Evolutionary conservation across 2,888 invertebrate genomes (phyloP).

Genomic region (Pterobdella sp.): DNA sequence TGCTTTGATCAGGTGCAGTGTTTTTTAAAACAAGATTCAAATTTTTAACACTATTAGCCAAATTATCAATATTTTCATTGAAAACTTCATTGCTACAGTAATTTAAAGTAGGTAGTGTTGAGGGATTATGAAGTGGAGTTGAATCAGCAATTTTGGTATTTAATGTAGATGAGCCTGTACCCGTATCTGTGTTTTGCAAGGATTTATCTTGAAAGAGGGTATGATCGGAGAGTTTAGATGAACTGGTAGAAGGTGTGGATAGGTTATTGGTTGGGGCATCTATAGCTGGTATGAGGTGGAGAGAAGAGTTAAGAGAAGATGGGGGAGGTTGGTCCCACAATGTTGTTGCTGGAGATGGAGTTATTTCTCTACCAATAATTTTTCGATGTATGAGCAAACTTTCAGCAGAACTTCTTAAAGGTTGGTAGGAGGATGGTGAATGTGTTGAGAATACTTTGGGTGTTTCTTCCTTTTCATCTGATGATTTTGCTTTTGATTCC

Average conservation of each 20-base stretch:
- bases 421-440: constrained; percentile 2
- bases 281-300: not conserved
- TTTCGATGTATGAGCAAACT: not conserved
- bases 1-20: too few relatives aligned
- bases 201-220: not conserved
- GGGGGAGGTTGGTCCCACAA: constrained; percentile 44
- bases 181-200: not conserved
- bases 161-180: not conserved
- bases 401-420: not conserved
- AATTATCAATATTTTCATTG: not conserved
- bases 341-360: constrained; percentile 46
- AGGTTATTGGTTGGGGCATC: not conserved
- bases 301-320: not conserved
- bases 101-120: not conserved
- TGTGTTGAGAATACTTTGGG: not conserved
- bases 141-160: not conserved
- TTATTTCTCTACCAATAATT: constrained; percentile 36
- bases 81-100: not conserved
- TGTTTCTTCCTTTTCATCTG: not conserved
- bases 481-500: not conserved
- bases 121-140: not conserved
- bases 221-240: not conserved
- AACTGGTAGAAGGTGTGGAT: not conserved
- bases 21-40: not conserved
- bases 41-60: not conserved